These are phyloP conservation scores for Actinia equina DNA, from an alignment of 64 coral and sea anemone species.

Conservation along the genomic window DNA sequence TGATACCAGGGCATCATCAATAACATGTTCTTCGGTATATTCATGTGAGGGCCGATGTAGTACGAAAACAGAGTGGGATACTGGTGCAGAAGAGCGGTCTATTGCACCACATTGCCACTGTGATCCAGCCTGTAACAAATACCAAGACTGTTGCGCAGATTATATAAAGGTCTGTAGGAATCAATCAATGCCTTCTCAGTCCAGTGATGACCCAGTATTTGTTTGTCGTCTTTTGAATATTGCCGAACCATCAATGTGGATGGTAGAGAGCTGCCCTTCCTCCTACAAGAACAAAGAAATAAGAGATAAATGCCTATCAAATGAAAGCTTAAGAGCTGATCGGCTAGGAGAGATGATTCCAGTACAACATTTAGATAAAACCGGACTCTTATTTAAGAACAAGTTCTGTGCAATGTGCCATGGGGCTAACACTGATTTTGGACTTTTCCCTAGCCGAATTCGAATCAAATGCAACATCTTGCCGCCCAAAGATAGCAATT, in stretches of 20 bases:
- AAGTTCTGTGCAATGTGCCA: background rate
- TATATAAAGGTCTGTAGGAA: background rate
- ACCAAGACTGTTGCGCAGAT: constrained; percentile 8
- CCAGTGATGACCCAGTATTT: background rate
- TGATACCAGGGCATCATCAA: background rate
- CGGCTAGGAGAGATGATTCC: background rate
- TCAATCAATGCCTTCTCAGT: too few species aligned
- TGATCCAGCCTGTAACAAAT: background rate
- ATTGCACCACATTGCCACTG: background rate
- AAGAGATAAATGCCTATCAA: background rate
- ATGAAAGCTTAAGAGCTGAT: background rate
- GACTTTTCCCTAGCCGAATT: background rate
- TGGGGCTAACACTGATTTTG: background rate
- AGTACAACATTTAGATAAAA: too few species aligned
- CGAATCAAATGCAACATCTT: background rate
- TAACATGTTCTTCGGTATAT: background rate
- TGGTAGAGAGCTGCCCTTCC: background rate
- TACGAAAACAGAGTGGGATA: background rate
- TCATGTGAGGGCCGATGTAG: background rate
- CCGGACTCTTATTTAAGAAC: background rate
- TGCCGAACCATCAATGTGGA: background rate
- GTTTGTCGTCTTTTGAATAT: background rate
- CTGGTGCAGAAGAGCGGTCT: too few species aligned
- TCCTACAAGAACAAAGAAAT: background rate
- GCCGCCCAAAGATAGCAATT: background rate